Base-by-base conservation (phyloP, 2,888 invertebrate genomes). In the Dryocosmus kuriphilus region DNA sequence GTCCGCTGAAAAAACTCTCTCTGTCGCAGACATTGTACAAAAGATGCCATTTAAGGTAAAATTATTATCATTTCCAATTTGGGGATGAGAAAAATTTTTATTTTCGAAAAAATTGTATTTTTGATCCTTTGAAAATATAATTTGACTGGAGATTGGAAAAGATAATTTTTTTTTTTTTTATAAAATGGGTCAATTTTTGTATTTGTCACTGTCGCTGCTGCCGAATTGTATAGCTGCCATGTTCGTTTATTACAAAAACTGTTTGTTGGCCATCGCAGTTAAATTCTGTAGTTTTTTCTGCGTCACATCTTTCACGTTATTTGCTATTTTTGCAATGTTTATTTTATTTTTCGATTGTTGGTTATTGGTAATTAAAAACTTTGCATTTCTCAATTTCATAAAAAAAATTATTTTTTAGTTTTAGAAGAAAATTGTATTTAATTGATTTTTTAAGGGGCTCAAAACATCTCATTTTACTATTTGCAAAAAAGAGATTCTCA, bases 1-100 rank as follows among this genome's bases (percentile, higher is more conserved):
- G 86, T 86, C 85, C 86, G 85, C 85, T 87, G 81, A 84, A 80
- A 78, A 78, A 83, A 81, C 73, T 80, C 30, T 71, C 46, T 71
- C 71, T 71, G 71, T 71, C 71, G 71, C 71, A 46, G 51, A 71
- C 67, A 8, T 71, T 46, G 30, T 51, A 67, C 41, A 27, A 51
- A 71, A 51, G 27, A 51, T 32, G 27, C 32, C 30, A 51, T 71
- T 51, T 71, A 24, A 30, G n/a, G 30, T 71, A 6, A 71, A 67
- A 41, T 67, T 67, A 41, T 67, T 67, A 41, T 67, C 41, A 1
- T 46, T 27, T 67, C 27, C 46, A 46, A 67, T 67, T 24, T 24
- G 5, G 0, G 6, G 11, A 1, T 27, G 14, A 57, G 14, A 51
- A 8, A 9, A 8, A 9, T 51, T 1, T n/a, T 8, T 2, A 35